Evolutionary conservation across 1,140 invertebrate species (phyloP).

Genomic region (Aphis craccivora): DNA sequence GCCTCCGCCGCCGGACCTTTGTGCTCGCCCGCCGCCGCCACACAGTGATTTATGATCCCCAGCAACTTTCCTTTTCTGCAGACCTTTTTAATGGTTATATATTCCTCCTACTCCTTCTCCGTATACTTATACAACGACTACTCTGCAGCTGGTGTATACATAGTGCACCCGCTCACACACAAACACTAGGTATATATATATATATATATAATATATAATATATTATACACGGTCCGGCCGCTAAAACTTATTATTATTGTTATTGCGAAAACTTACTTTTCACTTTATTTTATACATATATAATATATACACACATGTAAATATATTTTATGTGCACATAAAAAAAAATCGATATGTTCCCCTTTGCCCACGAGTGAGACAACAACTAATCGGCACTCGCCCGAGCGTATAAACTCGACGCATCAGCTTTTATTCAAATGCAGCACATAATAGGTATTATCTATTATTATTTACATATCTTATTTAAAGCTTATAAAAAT

Average conservation of each 20-base stretch:
- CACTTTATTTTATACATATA: not conserved
- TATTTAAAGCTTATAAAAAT: not conserved
- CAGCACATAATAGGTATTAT: not conserved
- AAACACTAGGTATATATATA: not conserved
- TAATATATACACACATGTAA: conserved; percentile 11
- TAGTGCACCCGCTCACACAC: not conserved
- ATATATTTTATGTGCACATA: not conserved
- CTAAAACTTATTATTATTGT: conserved; percentile 41
- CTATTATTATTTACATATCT: not conserved
- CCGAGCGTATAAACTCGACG: not conserved
- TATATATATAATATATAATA: not conserved
- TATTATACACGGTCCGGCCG: conserved; percentile 23
- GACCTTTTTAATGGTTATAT: conserved; percentile 58
- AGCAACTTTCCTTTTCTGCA: conserved; percentile 38
- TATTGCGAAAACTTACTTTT: conserved; percentile 32
- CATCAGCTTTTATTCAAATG: not conserved
- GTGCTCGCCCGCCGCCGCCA: conserved; percentile 18
- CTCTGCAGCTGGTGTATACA: not conserved
- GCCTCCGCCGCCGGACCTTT: conserved; percentile 53
- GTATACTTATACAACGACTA: conserved; percentile 2
- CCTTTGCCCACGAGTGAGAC: not conserved
- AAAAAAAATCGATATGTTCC: not conserved
- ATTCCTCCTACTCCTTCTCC: not conserved
- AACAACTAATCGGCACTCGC: not conserved
- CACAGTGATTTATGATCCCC: conserved; percentile 54